Base-by-base conservation (phyloP, 2,888 invertebrate genomes). In the Saturnia japonica region DNA sequence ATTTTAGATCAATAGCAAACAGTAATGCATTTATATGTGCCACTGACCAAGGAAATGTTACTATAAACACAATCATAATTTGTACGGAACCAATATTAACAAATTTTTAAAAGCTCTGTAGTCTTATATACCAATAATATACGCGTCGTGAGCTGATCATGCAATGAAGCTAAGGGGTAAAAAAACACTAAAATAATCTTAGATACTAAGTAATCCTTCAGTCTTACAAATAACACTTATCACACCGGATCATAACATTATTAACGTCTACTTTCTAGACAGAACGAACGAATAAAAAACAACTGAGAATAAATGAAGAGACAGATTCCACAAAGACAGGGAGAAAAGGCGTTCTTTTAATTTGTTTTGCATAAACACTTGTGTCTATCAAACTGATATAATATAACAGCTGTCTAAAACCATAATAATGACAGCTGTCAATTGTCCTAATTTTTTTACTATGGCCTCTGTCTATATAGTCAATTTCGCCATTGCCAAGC, bases 211-310 rank as follows among this genome's bases (percentile, higher is more conserved):
- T 25, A 73, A 72, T 62, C 74, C 60, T 64, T 81, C 79, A 80
- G 81, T 81, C 79, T 80, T 80, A 80, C 78, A 42, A 67, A 71
- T 77, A 78, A 71, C 74, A 74, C 64, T 40, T 64, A 73, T 66
- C 68, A 40, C 22, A 54, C 67, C 71, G 22, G 57, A 60, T 60
- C 4, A 14, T 60, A 60, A 60, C 28, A 28, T 28, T 60, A 60
- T 60, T 60, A 60, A 12, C 28, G 57, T 12, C 14, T 11, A 54
- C 7, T 47, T n/a, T 47, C 51, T 8, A 51, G 25, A 11, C 57
- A 25, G 1, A 12, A 0, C 11, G 25, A 11, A 57, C 25, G 12
- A 25, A 25, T 25, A 4, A 25, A 22, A 54, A 54, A 54, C 7
- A 4, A 34, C 6, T 34, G 34, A 34, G 6, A 34, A 34, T 34